Percentiles rank a stretch among this genome's conserved stretches.
phyloP scores from a whole-genome alignment of 2,888 invertebrate genomes.

The Julus scandinavius region DNA sequence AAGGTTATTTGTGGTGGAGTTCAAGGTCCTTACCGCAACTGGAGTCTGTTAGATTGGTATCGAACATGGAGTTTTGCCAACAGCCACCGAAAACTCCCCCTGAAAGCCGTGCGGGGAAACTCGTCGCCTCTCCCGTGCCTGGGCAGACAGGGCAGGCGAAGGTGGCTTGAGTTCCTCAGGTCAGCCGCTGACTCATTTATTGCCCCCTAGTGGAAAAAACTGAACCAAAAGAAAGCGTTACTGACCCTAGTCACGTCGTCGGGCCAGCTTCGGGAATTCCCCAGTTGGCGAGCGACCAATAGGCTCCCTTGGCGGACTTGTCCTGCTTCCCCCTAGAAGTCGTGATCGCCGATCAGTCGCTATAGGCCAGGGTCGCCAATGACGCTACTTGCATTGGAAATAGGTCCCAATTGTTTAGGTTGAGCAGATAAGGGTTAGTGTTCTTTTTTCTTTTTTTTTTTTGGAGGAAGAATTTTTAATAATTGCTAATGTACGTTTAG shows the following conservation, averaged over 20 bases:
- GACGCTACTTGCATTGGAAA: no score
- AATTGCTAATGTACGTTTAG: background rate
- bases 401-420: no score
- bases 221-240: background rate
- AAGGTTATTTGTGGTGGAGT: no score
- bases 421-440: no score
- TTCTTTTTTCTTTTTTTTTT: no score
- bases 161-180: background rate
- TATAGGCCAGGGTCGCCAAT: no score
- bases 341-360: no score
- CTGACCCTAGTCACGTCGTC: slow-evolving; percentile 8
- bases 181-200: background rate
- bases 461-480: background rate
- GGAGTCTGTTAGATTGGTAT: no score
- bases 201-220: no score
- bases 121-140: background rate
- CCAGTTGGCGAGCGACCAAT: background rate
- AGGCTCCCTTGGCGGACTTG: background rate
- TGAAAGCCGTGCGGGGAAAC: background rate
- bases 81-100: background rate
- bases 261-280: background rate
- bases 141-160: background rate
- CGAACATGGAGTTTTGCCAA: background rate
- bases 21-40: no score
- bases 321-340: background rate